Evolutionary conservation across 2,888 invertebrate genomes (phyloP), one percentile per base, ranked within the genome.

Genomic region (Sialis lutaria): DNA sequence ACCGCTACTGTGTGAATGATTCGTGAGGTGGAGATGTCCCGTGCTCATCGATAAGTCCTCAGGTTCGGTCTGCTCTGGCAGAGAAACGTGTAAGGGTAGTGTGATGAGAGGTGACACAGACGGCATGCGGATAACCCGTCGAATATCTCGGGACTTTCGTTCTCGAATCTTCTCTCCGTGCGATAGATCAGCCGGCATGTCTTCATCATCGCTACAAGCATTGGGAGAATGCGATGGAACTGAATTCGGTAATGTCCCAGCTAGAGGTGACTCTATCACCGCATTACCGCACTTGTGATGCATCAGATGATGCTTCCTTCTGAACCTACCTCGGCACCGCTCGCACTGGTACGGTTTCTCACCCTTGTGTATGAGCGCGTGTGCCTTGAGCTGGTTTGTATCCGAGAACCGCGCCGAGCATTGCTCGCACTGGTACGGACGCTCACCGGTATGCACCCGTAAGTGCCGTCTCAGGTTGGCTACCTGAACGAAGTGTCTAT

Each of bases 401-500:
- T 92, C 91, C 51, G 89, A 88, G 67, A 92, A 92, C 53, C 82
- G 79, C 35, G 87, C 81, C 6, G 82, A 75, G 64, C 92, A 92
- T 49, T 85, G 73, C 52, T 86, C 82, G 64, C 91, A 92, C 8
- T 81, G 79, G 64, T 90, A 92, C 0, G 91, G 91, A 12, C 86
- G 74, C 64, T 92, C 91, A 2, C 91, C 91, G 0, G 92, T 92
- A 64, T 92, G 92, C 0, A 91, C 91, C 46, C 91, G 75, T 39
- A 90, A 69, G 59, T 92, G 92, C 6, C 92, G 77, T 6, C 92
- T 72, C 35, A 92, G 71, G 63, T 92, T 92, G 9, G 92, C 92
- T 37, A 92, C 91, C 65, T 92, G 92, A 35, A 92, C 91, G 64
- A 92, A 92, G 60, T 89, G 86, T 2, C 90, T 77, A 53, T 91